These are phyloP conservation scores for Phrynocephalus forsythii DNA, from an alignment of 2,797 vertebrate genomes.

Conservation along the genomic window DNA sequence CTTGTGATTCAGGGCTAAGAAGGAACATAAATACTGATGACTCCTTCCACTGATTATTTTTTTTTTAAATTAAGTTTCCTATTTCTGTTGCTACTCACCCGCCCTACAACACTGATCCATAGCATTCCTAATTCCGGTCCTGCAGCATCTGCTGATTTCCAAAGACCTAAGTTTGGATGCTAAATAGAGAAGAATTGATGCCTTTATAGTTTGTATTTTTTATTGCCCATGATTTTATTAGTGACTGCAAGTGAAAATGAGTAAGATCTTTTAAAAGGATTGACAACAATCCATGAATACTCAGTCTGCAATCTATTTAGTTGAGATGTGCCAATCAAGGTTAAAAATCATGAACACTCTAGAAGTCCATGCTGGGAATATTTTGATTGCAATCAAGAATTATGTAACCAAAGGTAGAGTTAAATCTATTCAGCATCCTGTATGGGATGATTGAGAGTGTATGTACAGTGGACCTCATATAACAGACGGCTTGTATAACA, in stretches of 20 bases:
- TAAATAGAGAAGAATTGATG: slow-evolving; percentile 33
- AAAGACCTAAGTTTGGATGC: not conserved
- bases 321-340: slow-evolving; percentile 54
- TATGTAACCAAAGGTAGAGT: slow-evolving; percentile 45
- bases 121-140: not conserved
- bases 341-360: slow-evolving; percentile 43
- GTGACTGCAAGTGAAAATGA: slow-evolving; percentile 38
- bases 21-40: not conserved
- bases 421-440: slow-evolving; percentile 40
- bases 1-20: not conserved
- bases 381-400: slow-evolving; percentile 68
- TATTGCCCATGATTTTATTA: slow-evolving; percentile 44
- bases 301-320: slow-evolving; percentile 56
- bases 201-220: slow-evolving; percentile 36
- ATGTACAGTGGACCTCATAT: no score
- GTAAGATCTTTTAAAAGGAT: slow-evolving; percentile 46
- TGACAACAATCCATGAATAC: slow-evolving; percentile 45
- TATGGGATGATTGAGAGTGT: slow-evolving; percentile 8
- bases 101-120: not conserved
- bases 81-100: not conserved
- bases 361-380: slow-evolving; percentile 40
- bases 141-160: not conserved
- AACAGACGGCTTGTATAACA: no score
- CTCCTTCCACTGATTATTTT: not conserved
- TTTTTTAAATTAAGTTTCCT: not conserved